Base-by-base conservation (phyloP, 53 echinoderm and acorn worm genomes). In the Temnopleurus reevesii region DNA sequence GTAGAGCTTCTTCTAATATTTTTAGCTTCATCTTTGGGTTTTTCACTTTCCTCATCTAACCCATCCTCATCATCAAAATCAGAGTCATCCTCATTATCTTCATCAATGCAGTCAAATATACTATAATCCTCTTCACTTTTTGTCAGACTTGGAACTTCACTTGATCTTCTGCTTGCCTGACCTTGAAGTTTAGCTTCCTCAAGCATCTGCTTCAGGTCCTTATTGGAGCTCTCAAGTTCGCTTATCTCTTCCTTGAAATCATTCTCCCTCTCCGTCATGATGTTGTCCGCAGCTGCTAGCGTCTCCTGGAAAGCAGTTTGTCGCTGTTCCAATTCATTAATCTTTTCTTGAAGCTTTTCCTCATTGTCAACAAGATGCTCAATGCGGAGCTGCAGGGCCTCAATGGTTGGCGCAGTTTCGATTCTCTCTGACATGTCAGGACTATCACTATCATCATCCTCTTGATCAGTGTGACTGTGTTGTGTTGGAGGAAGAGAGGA, bases 221-320 rank as follows among this genome's bases (percentile, higher is more conserved):
- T 79, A 44, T 97, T 94, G 15, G 94, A 94, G 43, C 58, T 90
- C 79, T 97, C 89, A 49, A 97, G 86, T 47, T 92, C 90, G 60
- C 90, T 60, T 29, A 97, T 97, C 64, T 91, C 89, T 24, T 94
- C 91, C 27, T 77, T 34, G 24, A 94, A 89, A n/a, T 65, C 90
- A 1, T 92, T 64, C 86, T 97, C 97, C 45, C 97, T 89, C 34
- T 93, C 95, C 29, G 57, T 87, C 95, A 97, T 95, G 41, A 97
- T 97, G 45, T 76, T 77, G 90, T 97, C 97, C 53, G 97, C 97
- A 47, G 95, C 94, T 5, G 92, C 90, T 47, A 99, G 55, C 41
- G 95, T 99, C 49, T 99, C 99, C 21, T 99, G 43, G 59, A 99
- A 96, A 38, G 95, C 95, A 66, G 56, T 77, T 76, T 99, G 94